Evolutionary conservation across 2,797 vertebrate genomes (phyloP), one percentile per base, ranked within the genome.

Genomic region (Coranthus polyacanthus): DNA sequence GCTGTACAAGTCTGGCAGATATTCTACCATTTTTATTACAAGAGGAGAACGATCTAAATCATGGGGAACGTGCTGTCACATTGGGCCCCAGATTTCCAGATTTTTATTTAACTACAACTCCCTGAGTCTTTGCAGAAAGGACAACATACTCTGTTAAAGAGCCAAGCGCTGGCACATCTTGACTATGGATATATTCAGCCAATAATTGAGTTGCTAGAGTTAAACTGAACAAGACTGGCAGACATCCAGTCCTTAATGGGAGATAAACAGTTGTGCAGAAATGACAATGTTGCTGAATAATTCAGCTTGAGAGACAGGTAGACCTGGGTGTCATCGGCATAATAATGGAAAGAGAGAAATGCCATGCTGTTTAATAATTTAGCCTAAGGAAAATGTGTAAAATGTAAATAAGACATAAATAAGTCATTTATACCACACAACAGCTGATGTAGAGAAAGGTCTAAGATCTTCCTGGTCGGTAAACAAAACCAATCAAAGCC

Each of bases 131-230:
- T 38, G 17, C 46, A 64, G n/a, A 39, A 43, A 21, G 61, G 49
- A 42, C 29, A 43, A 6, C 49, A 41, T 21, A 36, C 17, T 67
- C 22, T 44, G n/a, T 45, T 41, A 34, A 76, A 65, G 50, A 76
- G 37, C 51, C 36, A 71, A 57, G 66, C 56, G 18, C 42, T 73
- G 51, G 39, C 46, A 62, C 47, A 38, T 42, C 12, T 43, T 58
- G 32, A 69, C 51, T 38, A 18, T 0, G 11, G 47, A 56, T 0
- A 1, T 56, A 18, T 54, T 60, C 34, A 59, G 42, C 42, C 61
- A 63, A 36, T 72, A 45, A 72, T 75, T 72, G 65, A 76, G 66
- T 70, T 58, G 67, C 69, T 54, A 29, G 51, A 44, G 39, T 72
- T 70, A 58, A 51, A 29, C 51, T 85, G 37, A 56, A 49, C n/a